These are phyloP conservation scores for Gobiocypris rarus DNA, from an alignment of 2,113 vertebrate genomes.

Conservation along the genomic window DNA sequence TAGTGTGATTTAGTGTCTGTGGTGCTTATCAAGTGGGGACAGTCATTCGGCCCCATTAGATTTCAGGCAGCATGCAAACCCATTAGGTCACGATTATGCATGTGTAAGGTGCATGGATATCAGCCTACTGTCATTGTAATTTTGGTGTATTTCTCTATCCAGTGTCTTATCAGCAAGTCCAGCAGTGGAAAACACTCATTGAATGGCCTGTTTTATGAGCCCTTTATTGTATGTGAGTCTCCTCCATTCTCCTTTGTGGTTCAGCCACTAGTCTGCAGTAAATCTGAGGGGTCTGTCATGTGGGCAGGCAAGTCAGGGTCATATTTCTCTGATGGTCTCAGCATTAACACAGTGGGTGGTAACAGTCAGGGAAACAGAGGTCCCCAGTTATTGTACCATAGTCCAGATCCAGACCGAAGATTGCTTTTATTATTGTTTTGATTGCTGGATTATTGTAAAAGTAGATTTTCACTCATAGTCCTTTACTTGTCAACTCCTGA, in stretches of 20 bases:
- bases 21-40: constrained; percentile 9
- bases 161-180: neutral
- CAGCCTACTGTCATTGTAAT: neutral
- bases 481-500: neutral
- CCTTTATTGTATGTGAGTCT: neutral
- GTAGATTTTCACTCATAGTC: neutral
- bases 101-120: neutral
- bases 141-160: neutral
- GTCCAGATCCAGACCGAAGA: neutral
- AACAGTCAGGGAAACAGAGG: neutral
- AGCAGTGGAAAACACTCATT: neutral
- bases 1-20: constrained; percentile 53
- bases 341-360: neutral
- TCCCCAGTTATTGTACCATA: neutral
- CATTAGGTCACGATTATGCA: neutral
- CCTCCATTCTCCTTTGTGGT: constrained; percentile 11
- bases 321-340: neutral
- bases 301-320: neutral
- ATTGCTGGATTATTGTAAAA: neutral
- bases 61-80: neutral
- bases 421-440: too few species aligned
- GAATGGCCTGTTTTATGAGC: neutral
- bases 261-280: neutral
- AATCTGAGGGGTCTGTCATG: constrained; percentile 7
- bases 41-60: constrained; percentile 22